Evolutionary conservation across 2,888 invertebrate species (phyloP), one percentile per base, ranked within the genome.

Genomic region (Calephelis perditalis): DNA sequence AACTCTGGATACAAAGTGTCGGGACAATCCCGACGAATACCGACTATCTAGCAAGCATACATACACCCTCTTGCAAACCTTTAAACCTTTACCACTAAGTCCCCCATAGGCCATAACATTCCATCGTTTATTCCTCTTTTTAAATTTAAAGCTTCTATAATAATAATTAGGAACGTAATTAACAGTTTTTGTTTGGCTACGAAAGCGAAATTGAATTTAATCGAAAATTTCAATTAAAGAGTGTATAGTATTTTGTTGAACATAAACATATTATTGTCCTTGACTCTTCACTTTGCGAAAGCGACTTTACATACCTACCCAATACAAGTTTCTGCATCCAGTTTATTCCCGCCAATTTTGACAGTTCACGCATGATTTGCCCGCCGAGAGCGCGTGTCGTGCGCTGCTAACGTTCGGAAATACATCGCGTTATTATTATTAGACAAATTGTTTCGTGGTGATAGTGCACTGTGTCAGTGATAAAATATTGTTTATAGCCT

Each of bases 271-370:
- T 7, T 8, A 46, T 7, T 12, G 47, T 49, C 49, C 49, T 49
- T 49, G 49, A 15, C 49, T 26, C 15, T 26, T 26, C 15, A 5
- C 15, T 49, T 40, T 40, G 8, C 15, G 15, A 49, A 49, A 49
- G 10, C 49, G 26, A 35, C 26, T 52, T 52, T 52, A 52, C 26
- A 35, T 15, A n/a, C n/a, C n/a, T n/a, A n/a, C n/a, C n/a, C n/a
- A 10, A 11, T 52, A 52, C 37, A 36, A 45, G 45, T 52, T 59
- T 46, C 35, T 44, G n/a, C 57, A 47, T 59, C 47, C 64, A 36
- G 35, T 56, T 54, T 55, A 65, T 74, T 79, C 75, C 80, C 80
- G 81, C 79, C 77, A 70, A 73, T 77, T 78, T 76, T 73, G 75
- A 75, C 76, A 82, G 82, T 81, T 66, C 68, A 63, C 62, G 63